Conservation (phyloP, 2,888 invertebrate genomes). For the Lapara coniferarum region DNA sequence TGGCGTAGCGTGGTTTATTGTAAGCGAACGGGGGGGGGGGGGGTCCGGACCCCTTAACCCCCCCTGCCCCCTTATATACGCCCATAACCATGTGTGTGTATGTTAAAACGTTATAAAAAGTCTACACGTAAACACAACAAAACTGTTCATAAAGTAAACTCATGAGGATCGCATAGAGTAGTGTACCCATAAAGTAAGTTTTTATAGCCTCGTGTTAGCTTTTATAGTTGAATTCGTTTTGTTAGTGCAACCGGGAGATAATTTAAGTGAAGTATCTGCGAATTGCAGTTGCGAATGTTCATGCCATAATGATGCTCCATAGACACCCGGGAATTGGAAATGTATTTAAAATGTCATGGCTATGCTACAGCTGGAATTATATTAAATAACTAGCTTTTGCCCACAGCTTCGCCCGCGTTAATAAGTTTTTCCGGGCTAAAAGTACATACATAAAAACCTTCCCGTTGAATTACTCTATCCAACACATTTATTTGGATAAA, state of each 20-base stretch:
- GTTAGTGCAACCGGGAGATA: constrained; percentile 22
- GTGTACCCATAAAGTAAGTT: constrained; percentile 24
- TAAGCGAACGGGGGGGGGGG: too few species aligned
- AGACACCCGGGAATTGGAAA: constrained; percentile 17
- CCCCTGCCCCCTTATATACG: too few species aligned
- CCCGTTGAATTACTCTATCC: too few species aligned
- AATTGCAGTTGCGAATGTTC: constrained; percentile 24
- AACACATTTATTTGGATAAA: too few species aligned
- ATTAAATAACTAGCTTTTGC: too few species aligned
- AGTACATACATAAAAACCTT: too few species aligned
- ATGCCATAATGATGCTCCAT: constrained; percentile 11
- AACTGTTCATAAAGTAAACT: neutral
- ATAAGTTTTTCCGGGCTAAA: too few species aligned
- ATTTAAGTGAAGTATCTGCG: constrained; percentile 19
- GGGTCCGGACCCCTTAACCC: too few species aligned
- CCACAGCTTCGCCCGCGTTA: too few species aligned
- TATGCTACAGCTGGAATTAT: neutral
- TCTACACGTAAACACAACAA: neutral
- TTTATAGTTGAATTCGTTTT: constrained; percentile 20
- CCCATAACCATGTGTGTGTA: too few species aligned
- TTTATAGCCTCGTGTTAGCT: constrained; percentile 23
- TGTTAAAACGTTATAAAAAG: neutral
- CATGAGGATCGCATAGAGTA: constrained; percentile 16
- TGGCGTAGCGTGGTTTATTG: too few species aligned
- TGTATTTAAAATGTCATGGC: constrained; percentile 15